phyloP scores from a whole-genome alignment of 2,888 invertebrate genomes.

The Polylopha cassiicola region DNA sequence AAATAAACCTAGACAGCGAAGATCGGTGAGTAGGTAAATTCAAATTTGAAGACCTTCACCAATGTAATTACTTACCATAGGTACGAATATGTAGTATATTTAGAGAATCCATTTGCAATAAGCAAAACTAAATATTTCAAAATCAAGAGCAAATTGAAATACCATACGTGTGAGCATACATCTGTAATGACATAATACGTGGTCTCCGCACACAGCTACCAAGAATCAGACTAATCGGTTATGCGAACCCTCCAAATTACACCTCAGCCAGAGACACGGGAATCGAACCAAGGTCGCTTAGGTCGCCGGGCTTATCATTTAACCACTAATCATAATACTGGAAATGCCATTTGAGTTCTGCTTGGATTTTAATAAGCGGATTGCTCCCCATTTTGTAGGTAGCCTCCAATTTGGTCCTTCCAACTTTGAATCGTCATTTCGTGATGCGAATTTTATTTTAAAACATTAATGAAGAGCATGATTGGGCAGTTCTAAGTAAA shows the following conservation, averaged over 20 bases:
- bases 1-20: too few relatives aligned
- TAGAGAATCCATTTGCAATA: constrained; percentile 7
- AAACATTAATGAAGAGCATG: constrained; percentile 19
- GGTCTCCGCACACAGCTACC: constrained; percentile 61
- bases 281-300: constrained; percentile 69
- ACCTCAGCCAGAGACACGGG: constrained; percentile 73
- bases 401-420: constrained; percentile 55
- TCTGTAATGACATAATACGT: constrained; percentile 67
- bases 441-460: constrained; percentile 44
- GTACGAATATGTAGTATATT: too few relatives aligned
- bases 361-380: constrained; percentile 63
- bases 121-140: too few relatives aligned
- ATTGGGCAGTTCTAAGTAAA: constrained; percentile 20
- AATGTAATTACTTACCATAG: too few relatives aligned
- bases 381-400: constrained; percentile 45
- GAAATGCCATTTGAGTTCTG: constrained; percentile 72
- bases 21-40: too few relatives aligned
- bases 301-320: constrained; percentile 73
- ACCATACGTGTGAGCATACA: constrained; percentile 34
- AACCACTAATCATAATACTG: constrained; percentile 68
- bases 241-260: constrained; percentile 71
- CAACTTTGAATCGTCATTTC: constrained; percentile 38
- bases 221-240: constrained; percentile 71
- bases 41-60: too few relatives aligned
- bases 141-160: constrained; percentile 25